Percentiles rank a stretch among this genome's conserved stretches.
Conservation (phyloP, 2,797 vertebrate species). For the Myripristis murdjan region DNA sequence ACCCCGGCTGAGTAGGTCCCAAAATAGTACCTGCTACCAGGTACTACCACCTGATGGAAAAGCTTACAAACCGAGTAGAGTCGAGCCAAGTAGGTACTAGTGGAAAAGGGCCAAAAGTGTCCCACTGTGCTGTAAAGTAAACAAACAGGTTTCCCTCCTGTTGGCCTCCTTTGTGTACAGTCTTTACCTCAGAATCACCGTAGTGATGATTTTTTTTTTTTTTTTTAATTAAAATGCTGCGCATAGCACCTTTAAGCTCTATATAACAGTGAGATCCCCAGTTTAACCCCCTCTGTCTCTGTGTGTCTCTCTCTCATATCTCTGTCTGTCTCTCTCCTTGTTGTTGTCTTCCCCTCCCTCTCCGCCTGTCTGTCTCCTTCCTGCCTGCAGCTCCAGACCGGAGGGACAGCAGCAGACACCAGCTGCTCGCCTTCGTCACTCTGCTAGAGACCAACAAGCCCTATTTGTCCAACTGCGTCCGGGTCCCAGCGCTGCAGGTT, state of each 20-base stretch:
- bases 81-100: too few species aligned
- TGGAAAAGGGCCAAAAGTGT: too few species aligned
- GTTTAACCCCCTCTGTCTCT: neutral
- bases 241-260: neutral
- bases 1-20: too few species aligned
- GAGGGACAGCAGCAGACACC: constrained; percentile 87
- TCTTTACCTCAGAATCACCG: too few species aligned
- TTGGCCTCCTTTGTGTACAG: too few species aligned
- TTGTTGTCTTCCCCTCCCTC: constrained; percentile 7
- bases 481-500: constrained; percentile 91
- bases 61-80: too few species aligned
- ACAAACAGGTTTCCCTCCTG: too few species aligned
- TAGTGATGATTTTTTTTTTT: too few species aligned
- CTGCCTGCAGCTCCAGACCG: constrained; percentile 76
- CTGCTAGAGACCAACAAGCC: constrained; percentile 95
- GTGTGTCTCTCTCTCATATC: neutral
- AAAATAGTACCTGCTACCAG: too few species aligned
- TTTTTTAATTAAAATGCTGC: too few species aligned
- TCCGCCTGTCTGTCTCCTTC: neutral
- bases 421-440: constrained; percentile 93
- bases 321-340: neutral
- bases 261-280: neutral
- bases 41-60: too few species aligned
- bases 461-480: constrained; percentile 92
- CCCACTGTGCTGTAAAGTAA: too few species aligned